Evolutionary conservation across 2,797 vertebrate species (phyloP).

Genomic region (Bradypodion pumilum): DNA sequence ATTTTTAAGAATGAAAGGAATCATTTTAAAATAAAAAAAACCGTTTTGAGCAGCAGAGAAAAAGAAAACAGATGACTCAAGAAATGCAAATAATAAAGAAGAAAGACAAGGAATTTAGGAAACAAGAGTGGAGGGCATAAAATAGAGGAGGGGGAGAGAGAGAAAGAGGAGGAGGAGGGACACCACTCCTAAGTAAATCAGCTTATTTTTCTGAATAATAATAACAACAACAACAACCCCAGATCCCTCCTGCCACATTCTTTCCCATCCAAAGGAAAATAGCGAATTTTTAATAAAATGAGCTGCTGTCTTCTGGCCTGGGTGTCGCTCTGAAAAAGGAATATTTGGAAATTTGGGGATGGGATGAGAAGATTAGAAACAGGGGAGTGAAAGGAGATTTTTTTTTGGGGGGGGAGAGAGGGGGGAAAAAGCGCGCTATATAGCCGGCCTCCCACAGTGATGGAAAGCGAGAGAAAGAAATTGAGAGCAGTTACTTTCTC

Average conservation of each 20-base stretch:
- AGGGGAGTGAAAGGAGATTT: too few species aligned
- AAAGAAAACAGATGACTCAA: background rate
- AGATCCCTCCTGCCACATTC: too few species aligned
- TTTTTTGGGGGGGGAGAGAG: background rate
- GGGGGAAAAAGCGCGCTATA: background rate
- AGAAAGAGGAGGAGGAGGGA: background rate
- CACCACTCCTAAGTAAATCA: too few species aligned
- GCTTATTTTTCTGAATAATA: background rate
- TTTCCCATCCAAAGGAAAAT: background rate
- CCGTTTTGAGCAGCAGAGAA: background rate
- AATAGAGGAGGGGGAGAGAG: too few species aligned
- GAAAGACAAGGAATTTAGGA: background rate
- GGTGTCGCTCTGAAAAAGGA: too few species aligned
- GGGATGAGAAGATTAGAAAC: too few species aligned
- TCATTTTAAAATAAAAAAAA: too few species aligned
- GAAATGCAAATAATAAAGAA: background rate
- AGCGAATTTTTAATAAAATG: too few species aligned
- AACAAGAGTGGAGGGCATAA: too few species aligned
- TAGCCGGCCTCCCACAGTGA: constrained; percentile 17
- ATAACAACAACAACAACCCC: background rate
- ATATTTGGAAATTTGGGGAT: too few species aligned
- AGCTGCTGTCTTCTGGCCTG: too few species aligned
- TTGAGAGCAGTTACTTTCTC: background rate
- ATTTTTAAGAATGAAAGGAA: background rate
- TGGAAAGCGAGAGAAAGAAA: background rate